Conservation (phyloP, 2,888 invertebrate genomes). For the Amiota communis region DNA sequence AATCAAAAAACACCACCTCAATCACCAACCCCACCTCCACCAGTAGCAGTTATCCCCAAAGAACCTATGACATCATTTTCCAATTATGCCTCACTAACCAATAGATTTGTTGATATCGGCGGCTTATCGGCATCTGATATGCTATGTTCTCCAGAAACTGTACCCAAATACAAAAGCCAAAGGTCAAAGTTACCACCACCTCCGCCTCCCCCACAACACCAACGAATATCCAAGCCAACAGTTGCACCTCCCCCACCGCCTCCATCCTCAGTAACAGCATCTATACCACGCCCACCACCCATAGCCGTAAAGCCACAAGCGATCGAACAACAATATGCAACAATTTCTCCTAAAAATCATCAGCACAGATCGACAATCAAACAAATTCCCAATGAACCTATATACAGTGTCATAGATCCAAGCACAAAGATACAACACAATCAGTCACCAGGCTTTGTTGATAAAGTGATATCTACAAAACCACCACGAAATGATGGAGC, state of each 20-base stretch:
- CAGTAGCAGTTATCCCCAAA: conserved; percentile 34
- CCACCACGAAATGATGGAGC: neutral
- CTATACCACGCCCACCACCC: conserved; percentile 24
- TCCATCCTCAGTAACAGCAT: conserved; percentile 53
- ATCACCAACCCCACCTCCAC: conserved; percentile 50
- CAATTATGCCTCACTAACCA: conserved; percentile 54
- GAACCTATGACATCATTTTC: conserved; percentile 33
- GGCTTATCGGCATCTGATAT: conserved; percentile 40
- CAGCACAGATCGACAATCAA: neutral
- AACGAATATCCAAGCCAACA: conserved; percentile 10
- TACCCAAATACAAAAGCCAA: neutral
- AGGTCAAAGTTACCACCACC: conserved; percentile 32
- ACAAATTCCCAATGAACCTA: neutral
- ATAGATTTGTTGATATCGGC: conserved; percentile 53
- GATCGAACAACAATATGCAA: conserved; percentile 46
- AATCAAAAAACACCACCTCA: conserved; percentile 53
- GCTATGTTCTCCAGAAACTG: conserved; percentile 44
- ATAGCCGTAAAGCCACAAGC: neutral
- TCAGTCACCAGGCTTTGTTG: conserved; percentile 39
- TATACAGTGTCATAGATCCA: neutral
- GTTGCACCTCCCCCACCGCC: conserved; percentile 46
- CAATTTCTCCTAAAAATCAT: conserved; percentile 41
- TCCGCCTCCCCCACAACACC: conserved; percentile 34
- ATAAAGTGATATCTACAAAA: conserved; percentile 45
- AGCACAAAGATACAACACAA: neutral